A percentile compares a stretch with the other conserved stretches of the same genome.
phyloP scores from a whole-genome alignment of 2,888 invertebrate species.

The Platypus cylindrus region DNA sequence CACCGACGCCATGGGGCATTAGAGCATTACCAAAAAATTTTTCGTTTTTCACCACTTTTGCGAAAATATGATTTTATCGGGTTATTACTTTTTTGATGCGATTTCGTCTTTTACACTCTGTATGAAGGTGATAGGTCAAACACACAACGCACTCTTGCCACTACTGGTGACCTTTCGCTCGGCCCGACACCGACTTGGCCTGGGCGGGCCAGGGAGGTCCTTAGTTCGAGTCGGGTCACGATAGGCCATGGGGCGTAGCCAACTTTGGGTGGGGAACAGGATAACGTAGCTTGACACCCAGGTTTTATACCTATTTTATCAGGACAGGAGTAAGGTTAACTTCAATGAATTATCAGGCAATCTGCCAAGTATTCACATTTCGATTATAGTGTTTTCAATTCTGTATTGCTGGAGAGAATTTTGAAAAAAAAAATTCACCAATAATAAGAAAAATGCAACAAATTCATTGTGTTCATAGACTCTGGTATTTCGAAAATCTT shows the following conservation, averaged over 20 bases:
- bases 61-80: conserved; percentile 11
- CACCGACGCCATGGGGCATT: conserved; percentile 40
- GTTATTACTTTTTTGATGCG: conserved; percentile 16
- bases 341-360: too few relatives aligned
- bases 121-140: conserved; percentile 38
- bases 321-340: not conserved
- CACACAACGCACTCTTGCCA: conserved; percentile 39
- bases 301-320: conserved; percentile 1
- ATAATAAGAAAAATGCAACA: too few relatives aligned
- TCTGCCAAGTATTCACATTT: too few relatives aligned
- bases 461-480: too few relatives aligned
- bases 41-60: conserved; percentile 17
- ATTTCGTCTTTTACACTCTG: conserved; percentile 22
- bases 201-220: conserved; percentile 38
- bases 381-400: too few relatives aligned
- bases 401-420: too few relatives aligned
- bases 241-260: conserved; percentile 37
- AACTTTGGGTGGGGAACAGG: conserved; percentile 22
- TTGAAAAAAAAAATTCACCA: too few relatives aligned
- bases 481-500: too few relatives aligned
- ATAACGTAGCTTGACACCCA: conserved; percentile 15
- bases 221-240: conserved; percentile 37
- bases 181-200: conserved; percentile 38
- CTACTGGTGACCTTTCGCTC: conserved; percentile 40
- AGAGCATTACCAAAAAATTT: conserved; percentile 19